Conservation (phyloP, 2,797 vertebrate genomes). For the Aplochiton taeniatus region DNA sequence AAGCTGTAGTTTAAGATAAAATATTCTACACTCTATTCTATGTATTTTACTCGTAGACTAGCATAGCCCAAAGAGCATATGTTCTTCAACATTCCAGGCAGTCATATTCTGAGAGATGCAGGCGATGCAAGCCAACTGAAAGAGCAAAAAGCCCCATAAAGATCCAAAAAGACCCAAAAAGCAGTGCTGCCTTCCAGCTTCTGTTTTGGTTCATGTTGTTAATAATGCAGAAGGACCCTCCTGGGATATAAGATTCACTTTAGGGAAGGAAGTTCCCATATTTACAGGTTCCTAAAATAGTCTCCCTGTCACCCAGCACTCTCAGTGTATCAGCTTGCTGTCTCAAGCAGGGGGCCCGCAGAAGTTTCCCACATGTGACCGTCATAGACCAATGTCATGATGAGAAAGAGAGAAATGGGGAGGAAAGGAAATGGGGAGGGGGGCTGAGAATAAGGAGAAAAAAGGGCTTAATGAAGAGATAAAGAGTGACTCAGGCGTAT, state of each 20-base stretch:
- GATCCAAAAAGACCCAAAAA: no score
- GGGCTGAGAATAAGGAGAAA: constrained; percentile 27
- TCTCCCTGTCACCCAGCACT: constrained; percentile 64
- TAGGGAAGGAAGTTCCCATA: constrained; percentile 79
- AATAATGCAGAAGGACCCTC: constrained; percentile 61
- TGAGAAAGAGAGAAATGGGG: constrained; percentile 40
- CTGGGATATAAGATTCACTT: constrained; percentile 66
- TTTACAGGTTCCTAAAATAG: constrained; percentile 80
- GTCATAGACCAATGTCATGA: constrained; percentile 68
- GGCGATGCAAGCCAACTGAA: no score
- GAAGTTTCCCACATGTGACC: constrained; percentile 74
- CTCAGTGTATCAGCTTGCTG: constrained; percentile 75
- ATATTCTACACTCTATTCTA: no score
- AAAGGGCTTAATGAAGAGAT: constrained; percentile 9
- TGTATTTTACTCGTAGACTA: no score
- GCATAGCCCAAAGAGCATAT: no score
- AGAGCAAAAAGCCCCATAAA: no score
- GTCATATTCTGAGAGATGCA: no score
- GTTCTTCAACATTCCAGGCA: no score
- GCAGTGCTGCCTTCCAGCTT: constrained; percentile 18
- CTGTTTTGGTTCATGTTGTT: constrained; percentile 48
- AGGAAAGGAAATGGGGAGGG: constrained; percentile 34
- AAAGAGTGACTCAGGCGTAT: background rate
- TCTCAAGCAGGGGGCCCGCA: constrained; percentile 60
- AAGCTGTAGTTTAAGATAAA: no score